Evolutionary conservation across 2,113 vertebrate genomes (phyloP), one percentile per base, ranked within the genome.

Genomic region (Chionis minor): DNA sequence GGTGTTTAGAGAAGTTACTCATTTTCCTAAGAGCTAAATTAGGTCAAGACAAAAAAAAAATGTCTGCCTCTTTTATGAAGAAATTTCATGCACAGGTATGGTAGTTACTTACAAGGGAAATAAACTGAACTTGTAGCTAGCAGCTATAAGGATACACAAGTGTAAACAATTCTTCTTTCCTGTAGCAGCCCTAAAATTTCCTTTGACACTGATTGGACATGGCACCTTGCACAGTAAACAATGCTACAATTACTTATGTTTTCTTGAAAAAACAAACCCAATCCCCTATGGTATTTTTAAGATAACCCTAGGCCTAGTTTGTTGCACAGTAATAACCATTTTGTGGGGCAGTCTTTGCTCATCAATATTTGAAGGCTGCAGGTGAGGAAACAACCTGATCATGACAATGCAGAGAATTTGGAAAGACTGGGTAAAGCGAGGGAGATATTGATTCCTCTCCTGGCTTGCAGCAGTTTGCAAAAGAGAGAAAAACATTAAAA

Each of bases 131-230:
- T 91, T 88, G 32, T 91, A 92, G 20, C 85, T 91, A 62, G 72
- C n/a, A 95, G 59, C 75, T 88, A 45, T 69, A 75, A 93, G 62
- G 35, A 96, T 49, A 42, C 58, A 85, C 19, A 89, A 45, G 20
- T n/a, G 54, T 59, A 92, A 97, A 19, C 40, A 95, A 94, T 40
- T 30, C 56, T 66, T 86, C 40, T 93, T 93, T 94, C 56, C 38
- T 42, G 49, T 44, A 91, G 51, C 38, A 86, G 18, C 32, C 69
- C 49, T 72, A 89, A 94, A 81, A 67, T 73, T 96, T 84, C 82
- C 51, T 96, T 96, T 95, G 85, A 95, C 74, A 86, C 45, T 96
- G 79, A 97, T 94, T 94, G 58, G 86, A 96, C 61, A 91, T 86
- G 77, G 28, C 86, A 95, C 11, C 26, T 93, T 75, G 69, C 32